These are phyloP conservation scores for Stictocephala bisonia DNA, from an alignment of 2,888 invertebrate genomes.

Conservation along the genomic window DNA sequence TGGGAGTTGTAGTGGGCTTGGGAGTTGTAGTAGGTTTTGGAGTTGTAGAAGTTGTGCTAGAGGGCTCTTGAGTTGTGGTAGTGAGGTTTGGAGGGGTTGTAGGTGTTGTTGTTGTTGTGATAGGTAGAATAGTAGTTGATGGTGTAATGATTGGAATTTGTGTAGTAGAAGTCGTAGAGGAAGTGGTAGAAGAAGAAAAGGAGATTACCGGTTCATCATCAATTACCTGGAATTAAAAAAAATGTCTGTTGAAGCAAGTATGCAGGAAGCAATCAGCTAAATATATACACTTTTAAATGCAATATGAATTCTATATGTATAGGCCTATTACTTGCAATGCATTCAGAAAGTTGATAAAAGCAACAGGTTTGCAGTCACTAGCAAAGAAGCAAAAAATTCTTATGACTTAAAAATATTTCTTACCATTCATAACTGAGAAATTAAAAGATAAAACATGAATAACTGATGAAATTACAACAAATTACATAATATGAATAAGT, in stretches of 20 bases:
- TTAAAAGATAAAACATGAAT: too few relatives aligned
- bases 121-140: conserved; percentile 17
- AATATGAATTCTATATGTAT: background rate
- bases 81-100: background rate
- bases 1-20: conserved; percentile 56
- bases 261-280: conserved; percentile 21
- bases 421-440: too few relatives aligned
- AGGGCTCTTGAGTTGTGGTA: conserved; percentile 48
- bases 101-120: conserved; percentile 17
- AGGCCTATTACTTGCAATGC: conserved; percentile 19
- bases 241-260: conserved; percentile 1
- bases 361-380: too few relatives aligned
- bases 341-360: background rate
- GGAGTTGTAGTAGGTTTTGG: conserved; percentile 60
- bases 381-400: too few relatives aligned
- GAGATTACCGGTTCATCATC: conserved; percentile 26
- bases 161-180: conserved; percentile 7
- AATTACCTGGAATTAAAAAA: conserved; percentile 45
- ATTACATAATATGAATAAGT: too few relatives aligned
- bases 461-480: too few relatives aligned
- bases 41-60: conserved; percentile 60
- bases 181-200: background rate
- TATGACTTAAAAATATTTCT: too few relatives aligned
- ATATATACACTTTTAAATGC: background rate
- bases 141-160: background rate